Evolutionary conservation across 2,888 invertebrate genomes (phyloP).

Genomic region (Digitonthophagus gazella): DNA sequence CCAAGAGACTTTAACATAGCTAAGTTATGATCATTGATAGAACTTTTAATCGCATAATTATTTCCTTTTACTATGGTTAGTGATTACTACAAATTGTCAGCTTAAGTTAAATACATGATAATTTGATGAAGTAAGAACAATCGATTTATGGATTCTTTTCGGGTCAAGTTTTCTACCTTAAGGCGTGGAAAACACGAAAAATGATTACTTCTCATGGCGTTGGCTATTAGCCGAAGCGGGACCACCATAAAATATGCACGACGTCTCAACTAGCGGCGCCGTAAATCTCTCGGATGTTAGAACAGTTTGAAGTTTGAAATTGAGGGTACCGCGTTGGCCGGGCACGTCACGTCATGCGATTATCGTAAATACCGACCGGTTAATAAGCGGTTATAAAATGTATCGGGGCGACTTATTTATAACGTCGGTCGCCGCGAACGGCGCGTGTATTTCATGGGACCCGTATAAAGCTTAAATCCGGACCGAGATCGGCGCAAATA

Average conservation of each 20-base stretch:
- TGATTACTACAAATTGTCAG: not conserved
- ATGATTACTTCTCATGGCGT: not conserved
- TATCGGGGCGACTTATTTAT: constrained; percentile 9
- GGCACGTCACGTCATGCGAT: constrained; percentile 5
- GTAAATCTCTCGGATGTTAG: constrained; percentile 4
- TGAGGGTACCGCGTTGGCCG: constrained; percentile 3
- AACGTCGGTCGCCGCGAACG: constrained; percentile 6
- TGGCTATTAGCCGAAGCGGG: not conserved
- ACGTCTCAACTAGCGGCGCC: not conserved
- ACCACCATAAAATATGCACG: not conserved
- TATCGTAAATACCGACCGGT: constrained; percentile 10
- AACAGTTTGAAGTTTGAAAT: not conserved
- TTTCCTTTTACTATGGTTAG: not conserved
- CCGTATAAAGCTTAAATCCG: constrained; percentile 9
- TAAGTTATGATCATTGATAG: not conserved
- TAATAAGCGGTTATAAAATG: constrained; percentile 16
- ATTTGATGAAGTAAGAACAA: too few species aligned
- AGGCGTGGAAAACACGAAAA: too few species aligned
- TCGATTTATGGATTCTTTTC: too few species aligned
- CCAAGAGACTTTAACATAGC: not conserved
- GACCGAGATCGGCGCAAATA: constrained; percentile 11
- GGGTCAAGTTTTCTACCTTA: not conserved
- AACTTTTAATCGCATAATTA: not conserved
- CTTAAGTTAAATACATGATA: not conserved
- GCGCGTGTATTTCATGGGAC: constrained; percentile 10